These are phyloP conservation scores for Ptychochromis oligacanthus DNA, from an alignment of 2,113 vertebrate species.

Conservation along the genomic window DNA sequence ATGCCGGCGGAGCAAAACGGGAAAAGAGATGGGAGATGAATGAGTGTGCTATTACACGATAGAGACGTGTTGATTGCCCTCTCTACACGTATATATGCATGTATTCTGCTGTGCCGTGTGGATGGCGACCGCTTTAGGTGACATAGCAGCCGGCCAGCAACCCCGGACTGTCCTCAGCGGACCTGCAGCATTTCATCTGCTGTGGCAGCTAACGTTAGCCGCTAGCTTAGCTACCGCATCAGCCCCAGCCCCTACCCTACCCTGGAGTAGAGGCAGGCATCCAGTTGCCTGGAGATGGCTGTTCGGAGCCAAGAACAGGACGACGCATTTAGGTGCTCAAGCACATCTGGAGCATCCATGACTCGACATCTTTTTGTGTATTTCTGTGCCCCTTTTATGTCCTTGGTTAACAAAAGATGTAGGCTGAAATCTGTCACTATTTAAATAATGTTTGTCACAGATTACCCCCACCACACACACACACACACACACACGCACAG, in stretches of 20 bases:
- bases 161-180: slow-evolving; percentile 39
- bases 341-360: slow-evolving; percentile 29
- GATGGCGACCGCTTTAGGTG: background rate
- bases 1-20: slow-evolving; percentile 27
- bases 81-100: background rate
- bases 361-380: slow-evolving; percentile 5
- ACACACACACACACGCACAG: no score
- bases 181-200: slow-evolving; percentile 60
- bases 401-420: background rate
- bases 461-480: background rate
- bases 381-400: background rate
- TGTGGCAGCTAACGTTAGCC: slow-evolving; percentile 47
- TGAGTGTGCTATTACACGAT: slow-evolving; percentile 17
- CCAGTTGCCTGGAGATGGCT: slow-evolving; percentile 37
- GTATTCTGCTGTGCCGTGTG: background rate
- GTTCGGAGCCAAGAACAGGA: background rate
- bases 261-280: slow-evolving; percentile 41
- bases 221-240: slow-evolving; percentile 66
- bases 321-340: background rate
- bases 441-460: slow-evolving; percentile 6
- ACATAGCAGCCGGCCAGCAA: slow-evolving; percentile 6
- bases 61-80: background rate
- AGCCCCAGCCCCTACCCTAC: slow-evolving; percentile 66
- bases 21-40: slow-evolving; percentile 11
- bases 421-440: background rate